Percentiles rank a stretch among this genome's conserved stretches.
These are phyloP conservation scores for Scaptomyza reducta DNA, from an alignment of 2,888 invertebrate species.

Conservation along the genomic window DNA sequence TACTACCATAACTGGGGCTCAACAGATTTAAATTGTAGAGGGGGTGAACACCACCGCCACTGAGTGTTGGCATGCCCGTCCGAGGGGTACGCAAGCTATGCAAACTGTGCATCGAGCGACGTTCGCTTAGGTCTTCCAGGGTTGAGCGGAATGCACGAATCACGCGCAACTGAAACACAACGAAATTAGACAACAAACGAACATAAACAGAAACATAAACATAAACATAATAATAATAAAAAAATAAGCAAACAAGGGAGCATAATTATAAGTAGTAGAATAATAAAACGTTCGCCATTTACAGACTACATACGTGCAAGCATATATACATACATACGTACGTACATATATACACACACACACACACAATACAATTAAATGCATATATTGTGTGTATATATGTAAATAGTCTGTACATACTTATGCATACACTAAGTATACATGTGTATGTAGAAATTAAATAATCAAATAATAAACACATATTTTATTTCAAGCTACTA, in stretches of 20 bases:
- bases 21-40: conserved; percentile 81
- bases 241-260: conserved; percentile 1
- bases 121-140: conserved; percentile 99
- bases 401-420: conserved; percentile 1
- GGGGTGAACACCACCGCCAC: conserved; percentile 63
- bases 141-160: conserved; percentile 99
- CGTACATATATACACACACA: conserved; percentile 1
- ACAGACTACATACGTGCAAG: conserved; percentile 18
- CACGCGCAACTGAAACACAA: conserved; percentile 97
- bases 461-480: neutral
- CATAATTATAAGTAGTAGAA: neutral
- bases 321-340: conserved; percentile 10
- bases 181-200: conserved; percentile 83
- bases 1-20: conserved; percentile 70
- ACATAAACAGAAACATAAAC: conserved; percentile 68
- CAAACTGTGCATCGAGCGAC: conserved; percentile 98
- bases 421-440: neutral
- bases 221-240: conserved; percentile 52
- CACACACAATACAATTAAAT: neutral
- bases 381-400: conserved; percentile 3
- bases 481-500: neutral
- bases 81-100: conserved; percentile 95
- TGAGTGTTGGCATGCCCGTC: conserved; percentile 85
- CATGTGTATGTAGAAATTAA: neutral
- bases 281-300: conserved; percentile 25